phyloP scores from a whole-genome alignment of 2,797 vertebrate genomes.

The Hoplostethus mediterraneus region DNA sequence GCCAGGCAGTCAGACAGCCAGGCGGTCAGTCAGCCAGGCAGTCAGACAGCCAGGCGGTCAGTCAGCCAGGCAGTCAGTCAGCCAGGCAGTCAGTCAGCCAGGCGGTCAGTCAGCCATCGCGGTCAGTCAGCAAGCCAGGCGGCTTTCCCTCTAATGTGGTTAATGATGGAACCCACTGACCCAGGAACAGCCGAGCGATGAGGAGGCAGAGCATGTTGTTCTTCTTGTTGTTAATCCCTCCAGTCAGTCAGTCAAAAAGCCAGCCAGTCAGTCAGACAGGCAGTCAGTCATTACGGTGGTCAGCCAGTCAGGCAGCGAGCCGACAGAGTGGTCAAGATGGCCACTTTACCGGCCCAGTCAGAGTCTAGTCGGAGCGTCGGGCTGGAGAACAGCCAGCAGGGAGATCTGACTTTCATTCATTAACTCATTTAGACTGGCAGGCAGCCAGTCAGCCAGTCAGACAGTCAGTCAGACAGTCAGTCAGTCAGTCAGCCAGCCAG shows the following conservation, averaged over 20 bases:
- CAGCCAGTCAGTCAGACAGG: slow-evolving; percentile 41
- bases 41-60: slow-evolving; percentile 20
- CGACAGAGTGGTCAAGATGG: slow-evolving; percentile 43
- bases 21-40: slow-evolving; percentile 10
- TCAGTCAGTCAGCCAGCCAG: neutral
- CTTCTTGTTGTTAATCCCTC: slow-evolving; percentile 47
- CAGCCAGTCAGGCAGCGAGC: slow-evolving; percentile 27
- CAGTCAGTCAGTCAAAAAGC: slow-evolving; percentile 35
- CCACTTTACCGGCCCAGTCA: slow-evolving; percentile 36
- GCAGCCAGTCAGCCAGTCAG: neutral
- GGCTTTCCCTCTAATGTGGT: slow-evolving; percentile 28
- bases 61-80: neutral
- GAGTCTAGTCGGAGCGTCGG: slow-evolving; percentile 10
- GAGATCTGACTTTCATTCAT: neutral
- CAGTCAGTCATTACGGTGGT: slow-evolving; percentile 21
- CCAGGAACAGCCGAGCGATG: slow-evolving; percentile 12
- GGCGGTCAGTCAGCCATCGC: slow-evolving; percentile 6
- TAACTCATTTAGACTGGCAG: slow-evolving; percentile 4
- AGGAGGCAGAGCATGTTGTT: slow-evolving; percentile 18
- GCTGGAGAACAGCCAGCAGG: neutral
- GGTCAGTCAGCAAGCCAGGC: slow-evolving; percentile 27
- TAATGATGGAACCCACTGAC: slow-evolving; percentile 26
- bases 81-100: neutral
- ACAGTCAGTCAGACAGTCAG: neutral
- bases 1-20: slow-evolving; percentile 8